Conservation (phyloP, 2,888 invertebrate species). For the Ferdinandea cuprea region DNA sequence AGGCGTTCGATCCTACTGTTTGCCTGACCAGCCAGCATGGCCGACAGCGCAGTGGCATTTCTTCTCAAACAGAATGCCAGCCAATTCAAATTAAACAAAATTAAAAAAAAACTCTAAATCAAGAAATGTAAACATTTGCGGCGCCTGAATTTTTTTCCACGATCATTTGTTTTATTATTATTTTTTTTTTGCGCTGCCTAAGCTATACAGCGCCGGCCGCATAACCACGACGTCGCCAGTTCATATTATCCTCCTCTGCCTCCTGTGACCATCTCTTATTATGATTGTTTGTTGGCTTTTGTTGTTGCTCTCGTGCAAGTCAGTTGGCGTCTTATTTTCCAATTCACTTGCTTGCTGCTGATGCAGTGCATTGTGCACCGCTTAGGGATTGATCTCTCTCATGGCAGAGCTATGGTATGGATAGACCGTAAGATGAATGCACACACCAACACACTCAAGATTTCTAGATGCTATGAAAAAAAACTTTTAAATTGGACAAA, state of each 20-base stretch:
- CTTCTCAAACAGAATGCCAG: conserved; percentile 38
- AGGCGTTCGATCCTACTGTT: conserved; percentile 29
- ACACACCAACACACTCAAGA: conserved; percentile 18
- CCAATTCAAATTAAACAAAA: conserved; percentile 21
- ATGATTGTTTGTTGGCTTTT: conserved; percentile 63
- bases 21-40: conserved; percentile 12
- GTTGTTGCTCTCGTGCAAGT: conserved; percentile 42
- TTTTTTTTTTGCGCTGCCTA: conserved; percentile 57
- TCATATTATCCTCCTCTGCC: conserved; percentile 49
- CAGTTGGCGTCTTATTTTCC: conserved; percentile 56
- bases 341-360: conserved; percentile 65
- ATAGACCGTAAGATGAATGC: conserved; percentile 12
- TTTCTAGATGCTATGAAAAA: conserved; percentile 23
- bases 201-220: conserved; percentile 40
- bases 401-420: conserved; percentile 6
- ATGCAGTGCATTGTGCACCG: conserved; percentile 28
- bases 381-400: conserved; percentile 35
- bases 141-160: conserved; percentile 68
- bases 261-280: conserved; percentile 37
- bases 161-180: conserved; percentile 53
- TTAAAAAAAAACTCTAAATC: conserved; percentile 29
- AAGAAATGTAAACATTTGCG: conserved; percentile 59
- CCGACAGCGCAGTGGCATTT: conserved; percentile 3
- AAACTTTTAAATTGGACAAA: conserved; percentile 46
- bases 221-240: conserved; percentile 63